A percentile compares a stretch with the other conserved stretches of the same genome.
phyloP scores from a whole-genome alignment of 2,113 vertebrate genomes.

The Coptodon bakossiorum region DNA sequence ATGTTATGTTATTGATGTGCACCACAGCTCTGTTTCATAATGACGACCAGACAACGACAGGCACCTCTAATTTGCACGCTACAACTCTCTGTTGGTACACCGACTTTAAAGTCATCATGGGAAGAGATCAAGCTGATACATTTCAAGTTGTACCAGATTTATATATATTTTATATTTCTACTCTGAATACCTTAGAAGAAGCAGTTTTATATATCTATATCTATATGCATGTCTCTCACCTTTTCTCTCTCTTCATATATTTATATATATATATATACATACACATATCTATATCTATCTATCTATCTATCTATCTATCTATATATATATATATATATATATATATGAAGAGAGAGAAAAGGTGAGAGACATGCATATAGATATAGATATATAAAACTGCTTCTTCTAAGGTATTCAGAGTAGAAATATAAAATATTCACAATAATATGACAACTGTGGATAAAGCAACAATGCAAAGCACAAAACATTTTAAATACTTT shows the following conservation, averaged over 20 bases:
- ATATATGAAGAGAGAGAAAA: accelerated
- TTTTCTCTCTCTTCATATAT: accelerated
- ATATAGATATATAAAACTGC: background rate
- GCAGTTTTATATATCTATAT: background rate
- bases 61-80: slow-evolving; percentile 5
- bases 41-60: background rate
- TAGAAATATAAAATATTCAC: background rate
- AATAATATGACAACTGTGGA: background rate
- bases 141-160: background rate
- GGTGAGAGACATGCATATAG: background rate
- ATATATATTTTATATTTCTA: background rate
- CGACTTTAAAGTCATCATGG: background rate
- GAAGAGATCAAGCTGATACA: background rate
- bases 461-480: background rate
- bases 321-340: background rate
- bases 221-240: background rate
- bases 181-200: background rate
- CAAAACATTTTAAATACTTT: background rate
- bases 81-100: background rate
- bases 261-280: background rate
- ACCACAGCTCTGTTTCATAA: slow-evolving; percentile 45
- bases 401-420: background rate
- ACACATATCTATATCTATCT: too few relatives aligned
- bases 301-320: too few relatives aligned
- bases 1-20: slow-evolving; percentile 52